These are phyloP conservation scores for Amia ocellicauda DNA, from an alignment of 2,113 vertebrate genomes.

Conservation along the genomic window DNA sequence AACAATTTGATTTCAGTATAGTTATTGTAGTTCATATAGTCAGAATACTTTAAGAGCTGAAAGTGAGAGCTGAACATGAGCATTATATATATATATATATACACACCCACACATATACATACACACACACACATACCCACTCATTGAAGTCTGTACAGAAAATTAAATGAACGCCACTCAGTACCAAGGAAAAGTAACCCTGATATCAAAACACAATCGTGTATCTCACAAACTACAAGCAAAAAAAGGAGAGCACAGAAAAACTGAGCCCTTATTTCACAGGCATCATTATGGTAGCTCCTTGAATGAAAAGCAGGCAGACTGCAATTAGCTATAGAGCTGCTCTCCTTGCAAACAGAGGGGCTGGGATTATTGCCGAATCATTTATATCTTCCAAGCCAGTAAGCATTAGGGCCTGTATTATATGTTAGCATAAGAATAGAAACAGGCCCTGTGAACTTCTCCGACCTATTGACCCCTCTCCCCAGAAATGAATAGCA, in stretches of 20 bases:
- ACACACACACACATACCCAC: too few relatives aligned
- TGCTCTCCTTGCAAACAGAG: constrained; percentile 65
- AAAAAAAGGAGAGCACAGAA: constrained; percentile 19
- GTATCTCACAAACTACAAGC: constrained; percentile 35
- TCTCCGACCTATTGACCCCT: constrained; percentile 89
- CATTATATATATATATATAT: too few relatives aligned
- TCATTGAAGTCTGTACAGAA: too few relatives aligned
- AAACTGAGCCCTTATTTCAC: constrained; percentile 47
- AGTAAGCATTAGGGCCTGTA: constrained; percentile 79
- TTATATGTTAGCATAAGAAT: constrained; percentile 94
- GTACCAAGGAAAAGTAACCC: constrained; percentile 21
- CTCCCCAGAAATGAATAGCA: constrained; percentile 84
- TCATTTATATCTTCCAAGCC: constrained; percentile 95
- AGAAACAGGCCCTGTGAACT: constrained; percentile 88
- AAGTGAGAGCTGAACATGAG: too few relatives aligned
- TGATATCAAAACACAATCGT: constrained; percentile 47
- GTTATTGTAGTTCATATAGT: too few relatives aligned
- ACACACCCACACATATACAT: too few relatives aligned
- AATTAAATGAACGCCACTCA: too few relatives aligned
- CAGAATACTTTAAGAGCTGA: too few relatives aligned
- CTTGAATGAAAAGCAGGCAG: constrained; percentile 58
- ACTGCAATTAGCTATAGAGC: constrained; percentile 75
- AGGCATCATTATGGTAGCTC: constrained; percentile 45
- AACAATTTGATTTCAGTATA: too few relatives aligned
- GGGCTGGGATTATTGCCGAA: constrained; percentile 82